Evolutionary conservation across 1,140 invertebrate species (phyloP), one percentile per base, ranked within the genome.

Genomic region (Coelopa frigida): DNA sequence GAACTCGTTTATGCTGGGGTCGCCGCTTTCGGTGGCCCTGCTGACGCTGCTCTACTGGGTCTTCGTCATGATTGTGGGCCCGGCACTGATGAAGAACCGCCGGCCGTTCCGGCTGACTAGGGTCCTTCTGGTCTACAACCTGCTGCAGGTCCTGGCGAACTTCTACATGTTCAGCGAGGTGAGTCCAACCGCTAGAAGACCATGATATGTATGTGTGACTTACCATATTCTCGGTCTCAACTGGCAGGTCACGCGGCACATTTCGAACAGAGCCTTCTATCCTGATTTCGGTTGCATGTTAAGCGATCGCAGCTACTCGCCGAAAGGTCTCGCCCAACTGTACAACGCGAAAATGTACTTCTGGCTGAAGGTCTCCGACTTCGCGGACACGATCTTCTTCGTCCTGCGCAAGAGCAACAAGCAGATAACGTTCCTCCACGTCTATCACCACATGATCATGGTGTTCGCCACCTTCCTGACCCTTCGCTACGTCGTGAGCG

Each of bases 391-490:
- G 8, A 74, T 93, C 29, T 92, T 93, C 68, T 91, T 94, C 65
- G 77, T 92, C 8, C 68, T 93, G 11, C 74, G 86, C n/a, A 92
- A 93, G 67, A 93, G 91, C 58, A 75, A 83, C 40, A 80, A 79
- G 41, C 88, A 94, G 61, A 71, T 91, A 15, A 82, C 82, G 11
- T 87, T 92, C 57, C 75, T 94, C 1, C 89, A 94, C 55, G 79
- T 93, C 0, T 90, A 90, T 63, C 89, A 94, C 64, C 89, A 94
- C 62, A 70, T 81, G 8, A 79, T 57, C 21, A 56, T 59, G 49
- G 33, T 36, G 0, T 0, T 36, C 0, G 43, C 22, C 0, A 49
- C 48, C 6, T 63, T 51, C 27, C 0, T 33, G 17, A 1, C 52
- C 0, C 50, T 50, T 20, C 49, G 60, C 1, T 51, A 58, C 18